Base-by-base conservation (phyloP, 2,888 invertebrate species). In the Thereva unica region DNA sequence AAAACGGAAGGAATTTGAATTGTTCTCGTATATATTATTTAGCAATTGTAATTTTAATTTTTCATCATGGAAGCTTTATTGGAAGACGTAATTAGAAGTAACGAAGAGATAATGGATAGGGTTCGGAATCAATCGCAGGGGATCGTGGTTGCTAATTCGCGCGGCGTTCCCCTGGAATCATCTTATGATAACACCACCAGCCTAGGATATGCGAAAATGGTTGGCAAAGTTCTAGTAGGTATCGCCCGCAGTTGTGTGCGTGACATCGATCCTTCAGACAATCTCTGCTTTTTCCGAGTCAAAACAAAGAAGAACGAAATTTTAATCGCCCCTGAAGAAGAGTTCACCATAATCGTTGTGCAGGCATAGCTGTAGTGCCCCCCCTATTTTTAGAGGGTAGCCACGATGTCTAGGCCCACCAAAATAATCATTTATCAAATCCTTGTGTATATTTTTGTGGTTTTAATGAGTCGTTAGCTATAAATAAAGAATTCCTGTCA, bases 281-380 rank as follows among this genome's bases (percentile, higher is more conserved):
- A 77, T 59, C 72, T 80, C 7, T 71, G 69, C 45, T 80, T 75
- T 69, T 66, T 80, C 50, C 73, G 80, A 4, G 74, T 80, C n/a
- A 73, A 68, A n/a, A 78, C 80, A 6, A 74, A 75, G 50, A 79
- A 78, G 67, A 73, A 71, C 42, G 80, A 80, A 68, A 78, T 75
- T 68, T 72, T 80, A 7, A 73, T 80, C 37, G 78, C 77, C 0
- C 76, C 78, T 0, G 76, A 79, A 64, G 72, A 75, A 0, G 72
- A 76, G 3, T 79, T 79, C 67, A 80, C 77, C 4, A 74, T 79
- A 53, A 75, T 78, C n/a, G 78, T 78, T 23, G 35, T 10, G 4
- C 52, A 42, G 34, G 40, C 5, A 2, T 53, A 40, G 53, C 3
- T 3, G n/a, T 5, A 4, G 9, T 8, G 5, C 10, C 12, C 49